A percentile compares a stretch with the other conserved stretches of the same genome.
phyloP scores from a whole-genome alignment of 2,888 invertebrate species.

The Chromoteleia sp. region DNA sequence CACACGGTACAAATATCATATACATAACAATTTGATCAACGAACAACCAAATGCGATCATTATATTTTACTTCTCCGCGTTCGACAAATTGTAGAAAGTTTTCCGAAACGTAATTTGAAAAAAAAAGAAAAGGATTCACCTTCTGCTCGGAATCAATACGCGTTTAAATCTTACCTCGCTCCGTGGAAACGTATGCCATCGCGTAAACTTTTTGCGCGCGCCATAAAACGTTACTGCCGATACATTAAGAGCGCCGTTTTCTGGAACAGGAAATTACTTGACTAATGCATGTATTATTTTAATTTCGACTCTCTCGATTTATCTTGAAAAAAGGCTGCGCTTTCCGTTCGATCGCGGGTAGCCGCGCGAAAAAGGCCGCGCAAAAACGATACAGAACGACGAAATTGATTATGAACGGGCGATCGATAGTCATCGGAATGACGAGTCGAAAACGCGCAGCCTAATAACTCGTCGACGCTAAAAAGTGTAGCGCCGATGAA shows the following conservation, averaged over 20 bases:
- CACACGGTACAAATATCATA: too few species aligned
- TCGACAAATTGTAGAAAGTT: not conserved
- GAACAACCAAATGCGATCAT: too few species aligned
- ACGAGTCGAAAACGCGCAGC: slow-evolving; percentile 7
- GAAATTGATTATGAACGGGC: not conserved
- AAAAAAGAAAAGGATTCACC: not conserved
- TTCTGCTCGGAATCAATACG: slow-evolving; percentile 43
- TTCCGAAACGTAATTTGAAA: slow-evolving; percentile 2
- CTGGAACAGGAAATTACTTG: slow-evolving; percentile 37
- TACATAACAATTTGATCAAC: too few species aligned
- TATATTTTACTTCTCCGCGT: too few species aligned
- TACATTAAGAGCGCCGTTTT: slow-evolving; percentile 47
- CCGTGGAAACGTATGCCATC: slow-evolving; percentile 40
- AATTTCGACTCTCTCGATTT: slow-evolving; percentile 16
- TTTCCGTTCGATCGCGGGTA: too few species aligned
- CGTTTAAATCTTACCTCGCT: slow-evolving; percentile 32
- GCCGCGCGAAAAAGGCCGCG: too few species aligned
- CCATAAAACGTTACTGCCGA: slow-evolving; percentile 51
- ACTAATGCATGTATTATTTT: slow-evolving; percentile 39
- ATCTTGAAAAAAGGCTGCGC: too few species aligned
- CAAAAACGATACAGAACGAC: not conserved
- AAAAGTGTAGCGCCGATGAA: slow-evolving; percentile 44
- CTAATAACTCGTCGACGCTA: slow-evolving; percentile 31
- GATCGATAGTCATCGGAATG: slow-evolving; percentile 9
- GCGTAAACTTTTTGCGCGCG: slow-evolving; percentile 38